Percentiles rank a stretch among this genome's conserved stretches.
phyloP scores from a whole-genome alignment of 2,888 invertebrate genomes.

The Myopa testacea region DNA sequence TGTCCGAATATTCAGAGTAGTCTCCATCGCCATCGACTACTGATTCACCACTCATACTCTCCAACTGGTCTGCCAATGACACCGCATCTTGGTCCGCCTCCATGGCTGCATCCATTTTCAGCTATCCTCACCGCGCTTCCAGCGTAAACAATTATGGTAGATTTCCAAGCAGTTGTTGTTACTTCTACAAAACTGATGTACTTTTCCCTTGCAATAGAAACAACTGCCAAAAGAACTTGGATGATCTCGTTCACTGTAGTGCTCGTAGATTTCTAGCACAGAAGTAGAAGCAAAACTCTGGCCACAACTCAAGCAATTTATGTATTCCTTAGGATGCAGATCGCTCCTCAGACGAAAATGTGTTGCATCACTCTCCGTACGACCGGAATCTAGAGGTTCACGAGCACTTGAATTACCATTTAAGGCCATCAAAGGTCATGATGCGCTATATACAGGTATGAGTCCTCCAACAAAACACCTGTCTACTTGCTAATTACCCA shows the following conservation, averaged over 20 bases:
- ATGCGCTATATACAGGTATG: conserved; percentile 1
- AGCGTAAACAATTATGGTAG: conserved; percentile 63
- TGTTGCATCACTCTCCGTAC: conserved; percentile 63
- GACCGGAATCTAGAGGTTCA: conserved; percentile 45
- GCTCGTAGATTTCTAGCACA: conserved; percentile 59
- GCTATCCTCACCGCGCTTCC: conserved; percentile 53
- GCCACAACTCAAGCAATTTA: conserved; percentile 60
- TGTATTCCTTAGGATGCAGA: conserved; percentile 49
- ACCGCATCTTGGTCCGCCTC: conserved; percentile 46
- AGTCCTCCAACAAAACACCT: conserved; percentile 17
- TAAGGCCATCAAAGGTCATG: conserved; percentile 48
- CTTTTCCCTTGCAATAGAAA: conserved; percentile 61
- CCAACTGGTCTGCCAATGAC: conserved; percentile 45
- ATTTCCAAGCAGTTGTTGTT: conserved; percentile 46
- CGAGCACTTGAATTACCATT: conserved; percentile 43
- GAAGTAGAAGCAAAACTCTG: conserved; percentile 52
- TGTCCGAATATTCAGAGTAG: conserved; percentile 60
- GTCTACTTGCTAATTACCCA: conserved; percentile 11
- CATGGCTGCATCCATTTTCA: conserved; percentile 42
- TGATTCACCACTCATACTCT: conserved; percentile 55
- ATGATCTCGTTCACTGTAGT: conserved; percentile 57
- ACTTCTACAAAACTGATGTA: conserved; percentile 54
- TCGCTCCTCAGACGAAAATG: conserved; percentile 59
- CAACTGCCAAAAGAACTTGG: conserved; percentile 52
- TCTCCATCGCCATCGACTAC: conserved; percentile 49